phyloP scores from a whole-genome alignment of 2,113 vertebrate genomes.

The Petrocephalus microphthalmus region DNA sequence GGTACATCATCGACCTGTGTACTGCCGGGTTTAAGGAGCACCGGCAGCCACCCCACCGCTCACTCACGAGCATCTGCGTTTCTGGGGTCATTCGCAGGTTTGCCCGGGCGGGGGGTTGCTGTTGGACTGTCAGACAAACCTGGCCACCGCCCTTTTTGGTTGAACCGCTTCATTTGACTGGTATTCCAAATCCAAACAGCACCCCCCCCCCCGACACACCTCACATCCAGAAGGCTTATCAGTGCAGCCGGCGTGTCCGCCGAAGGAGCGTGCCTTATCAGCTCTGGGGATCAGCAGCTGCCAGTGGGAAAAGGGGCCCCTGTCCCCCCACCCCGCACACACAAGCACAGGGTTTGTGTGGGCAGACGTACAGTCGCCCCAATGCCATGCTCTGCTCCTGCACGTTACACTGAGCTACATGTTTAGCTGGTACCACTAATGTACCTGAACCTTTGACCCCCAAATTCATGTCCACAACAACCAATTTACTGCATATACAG shows the following conservation, averaged over 20 bases:
- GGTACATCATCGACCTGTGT: not conserved
- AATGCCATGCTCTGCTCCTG: not conserved
- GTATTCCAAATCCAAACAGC: not conserved
- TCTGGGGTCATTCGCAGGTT: not conserved
- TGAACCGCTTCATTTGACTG: not conserved
- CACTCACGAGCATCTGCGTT: not conserved
- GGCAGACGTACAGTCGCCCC: not conserved
- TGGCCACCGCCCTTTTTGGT: not conserved
- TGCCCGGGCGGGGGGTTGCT: not conserved
- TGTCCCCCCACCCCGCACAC: not conserved
- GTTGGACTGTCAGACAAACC: not conserved
- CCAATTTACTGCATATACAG: not conserved
- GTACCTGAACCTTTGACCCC: not conserved
- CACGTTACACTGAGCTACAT: not conserved
- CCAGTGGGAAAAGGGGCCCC: not conserved
- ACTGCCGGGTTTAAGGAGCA: not conserved
- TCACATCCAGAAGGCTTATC: conserved; percentile 9
- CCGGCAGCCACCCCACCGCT: not conserved
- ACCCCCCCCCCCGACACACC: not conserved
- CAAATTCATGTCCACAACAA: not conserved
- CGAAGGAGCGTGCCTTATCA: conserved; percentile 9
- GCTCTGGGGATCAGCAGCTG: conserved; percentile 19
- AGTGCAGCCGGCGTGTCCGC: conserved; percentile 16
- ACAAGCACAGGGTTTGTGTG: not conserved
- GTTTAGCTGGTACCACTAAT: not conserved